A percentile compares a stretch with the other conserved stretches of the same genome.
phyloP scores from a whole-genome alignment of 2,888 invertebrate genomes.

The Noctuana brunneofusca region DNA sequence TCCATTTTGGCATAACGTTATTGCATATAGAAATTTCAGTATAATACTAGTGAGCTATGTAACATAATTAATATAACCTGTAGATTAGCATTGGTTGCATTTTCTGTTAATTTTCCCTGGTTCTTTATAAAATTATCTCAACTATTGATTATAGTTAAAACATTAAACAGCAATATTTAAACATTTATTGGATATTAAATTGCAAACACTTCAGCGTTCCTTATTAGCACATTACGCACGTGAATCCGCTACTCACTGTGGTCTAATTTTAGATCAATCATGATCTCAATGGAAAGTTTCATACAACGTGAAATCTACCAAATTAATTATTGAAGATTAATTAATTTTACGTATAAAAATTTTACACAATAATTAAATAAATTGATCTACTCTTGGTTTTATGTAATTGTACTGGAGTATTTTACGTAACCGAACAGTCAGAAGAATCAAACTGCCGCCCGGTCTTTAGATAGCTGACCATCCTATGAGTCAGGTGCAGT shows the following conservation, averaged over 20 bases:
- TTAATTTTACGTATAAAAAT: constrained; percentile 14
- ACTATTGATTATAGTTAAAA: too few species aligned
- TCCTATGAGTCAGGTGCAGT: too few species aligned
- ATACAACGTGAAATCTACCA: constrained; percentile 35
- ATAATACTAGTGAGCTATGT: too few species aligned
- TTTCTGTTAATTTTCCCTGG: too few species aligned
- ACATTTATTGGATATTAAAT: constrained; percentile 24
- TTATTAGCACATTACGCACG: constrained; percentile 33
- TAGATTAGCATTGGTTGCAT: too few species aligned
- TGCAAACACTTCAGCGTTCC: constrained; percentile 19
- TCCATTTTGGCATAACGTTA: too few species aligned
- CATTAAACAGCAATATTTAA: too few species aligned
- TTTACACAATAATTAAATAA: constrained; percentile 8
- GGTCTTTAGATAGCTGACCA: too few species aligned
- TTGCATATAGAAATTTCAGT: too few species aligned
- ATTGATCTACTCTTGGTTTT: neutral
- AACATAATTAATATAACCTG: too few species aligned
- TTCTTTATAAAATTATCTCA: too few species aligned
- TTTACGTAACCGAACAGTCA: neutral
- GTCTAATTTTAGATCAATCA: constrained; percentile 64
- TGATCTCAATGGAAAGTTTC: constrained; percentile 61
- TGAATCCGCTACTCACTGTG: constrained; percentile 30
- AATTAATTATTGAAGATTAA: constrained; percentile 25
- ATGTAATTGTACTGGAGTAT: neutral
- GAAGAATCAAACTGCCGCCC: too few species aligned